Percentiles rank a stretch among this genome's conserved stretches.
Conservation (phyloP, 2,113 vertebrate genomes). For the Corythoichthys haematopterus region DNA sequence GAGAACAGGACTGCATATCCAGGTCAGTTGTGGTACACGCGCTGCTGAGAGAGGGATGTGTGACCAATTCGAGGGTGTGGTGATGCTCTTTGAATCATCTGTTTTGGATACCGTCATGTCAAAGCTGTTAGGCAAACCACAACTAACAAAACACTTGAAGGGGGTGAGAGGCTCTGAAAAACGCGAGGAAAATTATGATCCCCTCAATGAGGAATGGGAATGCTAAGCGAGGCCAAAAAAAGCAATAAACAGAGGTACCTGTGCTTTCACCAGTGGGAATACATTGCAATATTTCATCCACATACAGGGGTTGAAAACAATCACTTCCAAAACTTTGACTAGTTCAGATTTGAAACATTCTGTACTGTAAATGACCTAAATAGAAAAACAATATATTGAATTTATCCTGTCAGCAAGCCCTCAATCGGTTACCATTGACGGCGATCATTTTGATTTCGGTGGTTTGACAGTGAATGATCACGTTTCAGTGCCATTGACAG, state of each 20-base stretch:
- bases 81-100: constrained; percentile 31
- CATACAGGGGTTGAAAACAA: neutral
- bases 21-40: constrained; percentile 64
- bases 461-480: no score
- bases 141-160: neutral
- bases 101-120: constrained; percentile 11
- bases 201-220: neutral
- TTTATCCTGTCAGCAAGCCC: no score
- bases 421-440: no score
- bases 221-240: neutral
- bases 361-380: neutral
- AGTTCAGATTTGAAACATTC: neutral
- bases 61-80: constrained; percentile 39
- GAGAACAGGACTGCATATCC: constrained; percentile 68
- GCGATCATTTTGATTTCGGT: no score
- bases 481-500: no score
- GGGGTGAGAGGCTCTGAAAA: neutral
- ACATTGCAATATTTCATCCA: neutral
- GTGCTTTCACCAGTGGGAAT: neutral
- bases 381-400: neutral
- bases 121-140: constrained; percentile 9
- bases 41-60: constrained; percentile 47
- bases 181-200: neutral
- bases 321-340: neutral
- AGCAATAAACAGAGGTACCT: neutral